phyloP scores from a whole-genome alignment of 2,113 vertebrate species.

The Kobus ellipsiprymnus region DNA sequence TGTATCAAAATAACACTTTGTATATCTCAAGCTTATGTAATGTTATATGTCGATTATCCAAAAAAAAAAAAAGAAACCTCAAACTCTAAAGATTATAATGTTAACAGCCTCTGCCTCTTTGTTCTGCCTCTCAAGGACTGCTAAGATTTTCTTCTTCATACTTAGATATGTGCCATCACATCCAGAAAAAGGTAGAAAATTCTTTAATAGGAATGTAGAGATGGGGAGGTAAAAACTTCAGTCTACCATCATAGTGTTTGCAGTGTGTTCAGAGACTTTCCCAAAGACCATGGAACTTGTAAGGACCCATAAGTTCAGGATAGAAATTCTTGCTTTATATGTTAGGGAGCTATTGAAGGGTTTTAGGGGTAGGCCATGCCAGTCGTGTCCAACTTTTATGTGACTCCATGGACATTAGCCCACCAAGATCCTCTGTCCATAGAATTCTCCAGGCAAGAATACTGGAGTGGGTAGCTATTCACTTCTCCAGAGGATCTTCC shows the following conservation, averaged over 20 bases:
- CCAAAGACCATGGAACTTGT: background rate
- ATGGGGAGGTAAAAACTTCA: background rate
- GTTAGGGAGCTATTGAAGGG: background rate
- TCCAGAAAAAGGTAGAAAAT: background rate
- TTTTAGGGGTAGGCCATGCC: background rate
- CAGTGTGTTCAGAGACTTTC: background rate
- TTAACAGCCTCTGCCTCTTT: background rate
- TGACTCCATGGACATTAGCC: background rate
- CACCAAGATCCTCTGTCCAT: background rate
- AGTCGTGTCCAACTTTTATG: background rate
- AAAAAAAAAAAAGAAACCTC: background rate
- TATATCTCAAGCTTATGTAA: background rate
- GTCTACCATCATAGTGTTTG: background rate
- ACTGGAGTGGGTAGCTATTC: background rate
- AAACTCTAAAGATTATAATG: background rate
- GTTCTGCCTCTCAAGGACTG: background rate
- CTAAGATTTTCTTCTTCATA: background rate
- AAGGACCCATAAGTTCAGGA: background rate
- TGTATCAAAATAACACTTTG: background rate
- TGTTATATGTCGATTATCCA: background rate
- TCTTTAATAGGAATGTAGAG: background rate
- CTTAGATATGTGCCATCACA: background rate
- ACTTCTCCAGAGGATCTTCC: background rate
- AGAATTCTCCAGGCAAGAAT: background rate
- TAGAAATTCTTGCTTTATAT: background rate